Conservation (phyloP, 2,113 vertebrate genomes). For the Cromileptes altivelis region DNA sequence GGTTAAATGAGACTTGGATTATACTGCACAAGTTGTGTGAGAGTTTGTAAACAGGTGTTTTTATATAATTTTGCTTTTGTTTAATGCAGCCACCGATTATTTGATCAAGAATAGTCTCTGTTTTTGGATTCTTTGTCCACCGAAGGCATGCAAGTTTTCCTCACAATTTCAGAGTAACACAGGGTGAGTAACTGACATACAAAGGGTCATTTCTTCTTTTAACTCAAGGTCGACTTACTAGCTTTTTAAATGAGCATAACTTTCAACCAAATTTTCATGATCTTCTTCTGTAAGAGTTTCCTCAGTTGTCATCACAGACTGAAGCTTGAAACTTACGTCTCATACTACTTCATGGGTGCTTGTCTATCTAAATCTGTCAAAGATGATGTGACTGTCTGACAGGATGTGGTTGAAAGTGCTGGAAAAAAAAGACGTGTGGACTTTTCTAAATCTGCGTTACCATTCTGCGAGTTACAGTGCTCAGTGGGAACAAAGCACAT, state of each 20-base stretch:
- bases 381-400: not conserved
- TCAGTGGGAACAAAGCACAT: conserved; percentile 24
- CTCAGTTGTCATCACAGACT: not conserved
- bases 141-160: too few relatives aligned
- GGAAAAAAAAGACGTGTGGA: not conserved
- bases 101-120: too few relatives aligned
- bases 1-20: too few relatives aligned
- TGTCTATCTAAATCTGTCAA: not conserved
- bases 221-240: not conserved
- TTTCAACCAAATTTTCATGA: too few relatives aligned
- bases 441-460: conserved; percentile 10
- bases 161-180: too few relatives aligned
- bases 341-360: not conserved
- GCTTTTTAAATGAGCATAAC: not conserved
- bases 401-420: not conserved
- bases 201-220: too few relatives aligned
- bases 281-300: not conserved
- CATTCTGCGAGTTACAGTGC: not conserved
- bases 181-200: too few relatives aligned
- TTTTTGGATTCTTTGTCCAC: too few relatives aligned
- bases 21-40: too few relatives aligned
- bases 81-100: too few relatives aligned
- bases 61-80: too few relatives aligned
- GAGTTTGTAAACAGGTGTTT: too few relatives aligned
- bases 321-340: not conserved